Evolutionary conservation across 2,888 invertebrate genomes (phyloP).

Genomic region (Pyrgus malvae): DNA sequence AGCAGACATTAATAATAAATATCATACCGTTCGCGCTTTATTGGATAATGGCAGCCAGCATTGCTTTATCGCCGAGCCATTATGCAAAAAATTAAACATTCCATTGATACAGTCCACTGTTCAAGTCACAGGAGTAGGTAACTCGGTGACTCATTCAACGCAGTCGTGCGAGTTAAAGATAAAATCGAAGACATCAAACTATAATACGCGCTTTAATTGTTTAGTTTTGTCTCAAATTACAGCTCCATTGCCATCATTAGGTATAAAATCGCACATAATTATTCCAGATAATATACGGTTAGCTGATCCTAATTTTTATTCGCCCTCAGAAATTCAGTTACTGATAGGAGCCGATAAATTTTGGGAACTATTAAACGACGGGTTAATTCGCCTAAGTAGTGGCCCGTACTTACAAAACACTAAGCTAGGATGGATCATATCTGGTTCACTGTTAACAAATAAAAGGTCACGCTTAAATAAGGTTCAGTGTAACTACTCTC

Average conservation of each 20-base stretch:
- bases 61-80: constrained; percentile 28
- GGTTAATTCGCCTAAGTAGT: constrained; percentile 27
- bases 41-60: constrained; percentile 35
- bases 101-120: constrained; percentile 27
- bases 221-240: constrained; percentile 26
- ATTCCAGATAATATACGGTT: constrained; percentile 26
- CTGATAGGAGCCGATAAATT: constrained; percentile 33
- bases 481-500: constrained; percentile 29
- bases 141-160: constrained; percentile 18
- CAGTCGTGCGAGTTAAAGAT: background rate
- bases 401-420: constrained; percentile 33
- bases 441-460: constrained; percentile 20
- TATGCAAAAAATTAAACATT: constrained; percentile 27
- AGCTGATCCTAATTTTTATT: constrained; percentile 32
- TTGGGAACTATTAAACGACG: constrained; percentile 31
- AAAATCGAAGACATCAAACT: background rate
- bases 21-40: constrained; percentile 30
- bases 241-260: constrained; percentile 20
- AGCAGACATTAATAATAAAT: constrained; percentile 24
- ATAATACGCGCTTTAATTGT: constrained; percentile 29
- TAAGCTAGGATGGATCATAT: constrained; percentile 34
- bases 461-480: background rate
- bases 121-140: constrained; percentile 28
- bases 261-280: constrained; percentile 10
- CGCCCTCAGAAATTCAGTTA: constrained; percentile 28